Base-by-base conservation (phyloP, 1,140 invertebrate species). In the Parapsyche elsis region DNA sequence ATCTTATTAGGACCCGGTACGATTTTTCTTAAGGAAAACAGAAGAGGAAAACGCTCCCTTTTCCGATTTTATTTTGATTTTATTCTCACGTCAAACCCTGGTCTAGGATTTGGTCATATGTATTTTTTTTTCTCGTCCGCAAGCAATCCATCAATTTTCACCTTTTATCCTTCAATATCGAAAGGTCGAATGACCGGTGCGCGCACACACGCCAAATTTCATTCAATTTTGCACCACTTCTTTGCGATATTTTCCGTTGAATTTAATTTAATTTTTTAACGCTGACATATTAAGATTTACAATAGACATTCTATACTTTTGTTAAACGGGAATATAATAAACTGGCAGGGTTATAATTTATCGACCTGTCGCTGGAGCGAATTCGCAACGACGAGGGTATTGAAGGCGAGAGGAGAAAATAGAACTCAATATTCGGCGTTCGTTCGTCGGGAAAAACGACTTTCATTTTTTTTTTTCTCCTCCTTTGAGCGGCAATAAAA, bases 401-500 rank as follows among this genome's bases (percentile, higher is more conserved):
- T 4, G 16, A 53, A 53, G 16, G 1, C 10, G 59, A 16, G n/a
- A 61, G 19, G 21, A 67, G 24, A 30, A 67, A 67, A 26, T n/a
- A 30, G 24, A 67, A 67, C 64, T 67, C 64, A 67, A 67, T 67
- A 67, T 67, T 67, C 64, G 21, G 10, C 23, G 10, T 67, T 23
- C 24, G 64, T 67, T 23, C 59, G 2, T 61, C 64, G 64, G 21
- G 30, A 67, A 67, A 61, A 71, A 71, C 38, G 67, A 49, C 71
- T 73, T 73, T 73, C 71, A 49, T 38, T 30, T 75, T 57, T 75
- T 57, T 38, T 38, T 38, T n/a, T n/a, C n/a, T 7, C 30, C 7
- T 59, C 73, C 49, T 75, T 75, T 75, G 46, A 75, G 73, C 73
- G 49, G 19, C 73, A 75, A 75, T 75, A 75, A 75, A 75, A 75